Base-by-base conservation (phyloP, 2,797 vertebrate genomes). In the Cottoperca gobio region DNA sequence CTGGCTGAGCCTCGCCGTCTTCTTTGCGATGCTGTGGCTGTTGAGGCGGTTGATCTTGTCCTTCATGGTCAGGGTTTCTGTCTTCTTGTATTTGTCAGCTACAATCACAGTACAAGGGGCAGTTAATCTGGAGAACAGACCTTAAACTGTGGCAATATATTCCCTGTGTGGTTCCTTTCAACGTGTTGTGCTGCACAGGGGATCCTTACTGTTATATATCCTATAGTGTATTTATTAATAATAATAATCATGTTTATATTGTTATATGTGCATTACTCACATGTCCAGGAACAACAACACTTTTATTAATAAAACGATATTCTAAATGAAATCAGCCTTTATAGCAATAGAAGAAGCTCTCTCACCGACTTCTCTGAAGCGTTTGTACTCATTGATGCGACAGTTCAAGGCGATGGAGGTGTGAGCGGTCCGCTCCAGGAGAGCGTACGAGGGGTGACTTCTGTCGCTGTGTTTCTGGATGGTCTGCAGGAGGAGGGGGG, bases 351-450 rank as follows among this genome's bases (percentile, higher is more conserved):
- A n/a, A n/a, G n/a, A n/a, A n/a, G n/a, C n/a, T n/a, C n/a, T 7
- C 97, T 97, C 88, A 99, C 98, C 97, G 11, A 99, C 96, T 97
- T 99, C 98, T 84, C 95, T 92, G 93, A 95, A 96, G 84, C 97
- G 95, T 52, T 99, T 99, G 92, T 97, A 96, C 87, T 99, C 98
- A 0, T 99, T 99, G 93, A 99, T 99, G 80, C 95, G 95, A 85
- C 92, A 88, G 42, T 97, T 99, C 64, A 97, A 83, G 21, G 96
- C 96, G 53, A 96, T 71, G 79, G 98, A 93, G 61, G 95, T 90
- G 23, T 90, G 91, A 2, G 91, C 88, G 0, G 97, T 94, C 40
- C 90, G 91, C 87, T 96, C 93, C 85, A 99, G 92, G 8, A 92
- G 87, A 0, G 73, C 21, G 35, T 94, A 95, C 4, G 94, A 94